Conservation (phyloP, 2,797 vertebrate genomes). For the Mareca penelope region DNA sequence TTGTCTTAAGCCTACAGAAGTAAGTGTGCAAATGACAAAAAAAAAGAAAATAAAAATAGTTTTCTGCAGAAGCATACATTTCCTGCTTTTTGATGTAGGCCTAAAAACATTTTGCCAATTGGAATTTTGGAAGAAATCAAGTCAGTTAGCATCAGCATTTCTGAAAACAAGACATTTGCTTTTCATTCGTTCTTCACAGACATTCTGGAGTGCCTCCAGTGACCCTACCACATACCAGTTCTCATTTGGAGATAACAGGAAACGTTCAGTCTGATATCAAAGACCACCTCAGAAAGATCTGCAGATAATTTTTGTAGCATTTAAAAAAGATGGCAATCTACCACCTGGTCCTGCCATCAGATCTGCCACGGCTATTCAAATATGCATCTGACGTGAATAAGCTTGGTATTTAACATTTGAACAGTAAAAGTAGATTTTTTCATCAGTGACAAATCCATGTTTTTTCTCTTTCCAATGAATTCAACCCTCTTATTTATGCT, state of each 20-base stretch:
- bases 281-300: not conserved
- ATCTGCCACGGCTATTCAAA: not conserved
- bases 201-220: not conserved
- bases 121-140: not conserved
- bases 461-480: not conserved
- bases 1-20: conserved; percentile 80
- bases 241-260: not conserved
- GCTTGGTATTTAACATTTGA: not conserved
- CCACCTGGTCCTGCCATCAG: not conserved
- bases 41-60: not conserved
- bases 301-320: not conserved
- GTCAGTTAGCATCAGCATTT: not conserved
- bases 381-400: fast-evolving
- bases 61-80: not conserved
- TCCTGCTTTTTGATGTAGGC: not conserved
- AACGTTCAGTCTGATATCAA: not conserved
- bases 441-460: not conserved
- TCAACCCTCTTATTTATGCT: not conserved
- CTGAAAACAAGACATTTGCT: not conserved
- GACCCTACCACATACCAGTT: not conserved
- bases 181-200: not conserved
- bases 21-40: not conserved
- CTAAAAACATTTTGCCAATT: not conserved
- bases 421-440: not conserved
- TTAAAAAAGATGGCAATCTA: not conserved